Base-by-base conservation (phyloP, 2,113 vertebrate species). In the Petrocephalus zakoni region DNA sequence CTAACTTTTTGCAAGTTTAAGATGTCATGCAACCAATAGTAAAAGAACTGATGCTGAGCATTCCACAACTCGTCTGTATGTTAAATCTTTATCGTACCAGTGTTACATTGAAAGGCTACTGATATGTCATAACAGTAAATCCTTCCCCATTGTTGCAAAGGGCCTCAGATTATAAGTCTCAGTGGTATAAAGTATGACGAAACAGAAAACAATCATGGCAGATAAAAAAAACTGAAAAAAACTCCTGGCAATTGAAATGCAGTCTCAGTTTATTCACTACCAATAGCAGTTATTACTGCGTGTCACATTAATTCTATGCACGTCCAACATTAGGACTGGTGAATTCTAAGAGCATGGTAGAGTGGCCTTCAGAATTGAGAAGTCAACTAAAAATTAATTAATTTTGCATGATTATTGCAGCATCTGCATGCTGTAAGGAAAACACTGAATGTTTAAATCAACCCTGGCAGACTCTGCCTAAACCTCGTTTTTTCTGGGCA, bases 401-500 rank as follows among this genome's bases (percentile, higher is more conserved):
- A 53, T 55, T 29, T 29, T 49, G 83, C 83, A 85, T 53, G 22
- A 85, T 85, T 37, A 83, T 49, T 83, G 21, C 42, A n/a, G 21
- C 46, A 49, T 83, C 83, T 34, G 42, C 84, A 86, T 56, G 17
- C 84, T 55, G 51, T 34, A 17, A 85, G 29, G 9, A 56, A 85
- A 85, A 53, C 19, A n/a, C 46, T 46, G 37, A n/a, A 83, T 83
- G 84, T 53, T 86, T 86, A 53, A 55, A 78, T 78, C 29, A 78
- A 42, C 72, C 13, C 34, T 19, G 72, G 72, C 84, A 86, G 84
- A 86, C 51, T 19, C 17, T 34, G 83, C 15, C 51, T 85, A 34
- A 55, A 21, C 5, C 83, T 52, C 22, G n/a, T 49, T 29, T 53
- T 53, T 25, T 46, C 49, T 56, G 49, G n/a, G 15, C 52, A 34